phyloP scores from a whole-genome alignment of 2,113 vertebrate genomes.

The Illadopsis cleaveri region DNA sequence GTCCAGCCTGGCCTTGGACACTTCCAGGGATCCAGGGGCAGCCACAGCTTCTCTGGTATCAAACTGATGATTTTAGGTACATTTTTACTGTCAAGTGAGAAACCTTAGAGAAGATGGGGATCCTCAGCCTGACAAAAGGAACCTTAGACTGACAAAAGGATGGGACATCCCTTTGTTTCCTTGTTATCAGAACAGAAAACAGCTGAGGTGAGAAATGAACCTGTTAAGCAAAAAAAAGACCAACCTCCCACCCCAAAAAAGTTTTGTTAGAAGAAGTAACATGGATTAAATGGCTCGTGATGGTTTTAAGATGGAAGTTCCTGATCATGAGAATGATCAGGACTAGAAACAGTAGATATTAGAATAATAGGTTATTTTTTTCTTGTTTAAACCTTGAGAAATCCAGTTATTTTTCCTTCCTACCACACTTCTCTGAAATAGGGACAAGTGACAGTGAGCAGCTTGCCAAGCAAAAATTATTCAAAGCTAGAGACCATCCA shows the following conservation, averaged over 20 bases:
- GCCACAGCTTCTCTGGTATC: not conserved
- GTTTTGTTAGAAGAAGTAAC: not conserved
- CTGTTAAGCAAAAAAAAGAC: no score
- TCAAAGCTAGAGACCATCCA: not conserved
- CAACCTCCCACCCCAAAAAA: rapidly evolving
- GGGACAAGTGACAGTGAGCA: not conserved
- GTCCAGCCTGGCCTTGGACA: not conserved
- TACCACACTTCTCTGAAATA: not conserved
- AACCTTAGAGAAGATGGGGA: not conserved
- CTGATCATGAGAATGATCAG: not conserved
- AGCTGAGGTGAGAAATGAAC: not conserved
- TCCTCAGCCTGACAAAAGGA: not conserved
- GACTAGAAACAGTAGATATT: not conserved
- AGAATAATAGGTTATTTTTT: not conserved
- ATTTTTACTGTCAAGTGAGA: not conserved
- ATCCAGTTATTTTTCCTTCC: not conserved
- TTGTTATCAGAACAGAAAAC: not conserved
- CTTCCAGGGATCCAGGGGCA: not conserved
- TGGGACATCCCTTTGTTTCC: not conserved
- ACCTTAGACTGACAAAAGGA: not conserved
- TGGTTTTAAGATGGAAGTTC: not conserved
- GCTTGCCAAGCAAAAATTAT: not conserved
- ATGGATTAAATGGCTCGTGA: not conserved
- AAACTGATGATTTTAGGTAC: not conserved
- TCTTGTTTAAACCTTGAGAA: not conserved